phyloP scores from a whole-genome alignment of 2,113 vertebrate species.

The Leptodactylus fuscus region DNA sequence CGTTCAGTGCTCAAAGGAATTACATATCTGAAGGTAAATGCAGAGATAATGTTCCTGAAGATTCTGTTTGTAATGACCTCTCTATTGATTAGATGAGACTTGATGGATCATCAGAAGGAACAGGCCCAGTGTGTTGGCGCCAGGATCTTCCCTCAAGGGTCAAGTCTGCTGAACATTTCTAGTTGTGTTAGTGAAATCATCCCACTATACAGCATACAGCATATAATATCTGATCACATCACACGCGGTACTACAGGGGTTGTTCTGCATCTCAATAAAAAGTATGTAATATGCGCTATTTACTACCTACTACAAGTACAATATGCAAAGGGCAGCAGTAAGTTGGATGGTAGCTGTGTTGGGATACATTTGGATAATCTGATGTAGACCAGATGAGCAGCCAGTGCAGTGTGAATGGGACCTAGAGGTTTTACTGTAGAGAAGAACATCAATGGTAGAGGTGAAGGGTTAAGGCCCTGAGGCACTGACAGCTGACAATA shows the following conservation, averaged over 20 bases:
- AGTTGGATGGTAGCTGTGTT: not conserved
- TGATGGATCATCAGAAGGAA: slow-evolving; percentile 45
- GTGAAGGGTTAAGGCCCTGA: not conserved
- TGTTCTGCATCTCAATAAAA: not conserved
- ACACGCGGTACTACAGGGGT: no score
- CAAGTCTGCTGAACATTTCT: slow-evolving; percentile 12
- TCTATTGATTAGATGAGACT: slow-evolving; percentile 38
- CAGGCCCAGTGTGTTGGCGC: slow-evolving; percentile 30
- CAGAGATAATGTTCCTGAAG: slow-evolving; percentile 30
- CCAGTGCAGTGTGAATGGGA: not conserved
- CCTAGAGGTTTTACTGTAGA: not conserved
- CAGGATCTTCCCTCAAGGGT: slow-evolving; percentile 23
- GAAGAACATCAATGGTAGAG: not conserved
- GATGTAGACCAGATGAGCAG: not conserved
- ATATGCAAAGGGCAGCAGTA: not conserved
- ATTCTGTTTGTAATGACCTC: slow-evolving; percentile 52
- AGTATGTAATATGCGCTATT: not conserved
- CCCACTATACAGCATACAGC: not conserved
- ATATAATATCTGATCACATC: not conserved
- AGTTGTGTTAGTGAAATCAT: not conserved
- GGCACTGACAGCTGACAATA: no score
- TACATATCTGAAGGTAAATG: not conserved
- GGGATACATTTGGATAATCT: not conserved
- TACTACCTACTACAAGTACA: not conserved
- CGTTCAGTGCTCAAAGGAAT: slow-evolving; percentile 12